Base-by-base conservation (phyloP, 2,888 invertebrate genomes). In the Drosophila neotestacea region DNA sequence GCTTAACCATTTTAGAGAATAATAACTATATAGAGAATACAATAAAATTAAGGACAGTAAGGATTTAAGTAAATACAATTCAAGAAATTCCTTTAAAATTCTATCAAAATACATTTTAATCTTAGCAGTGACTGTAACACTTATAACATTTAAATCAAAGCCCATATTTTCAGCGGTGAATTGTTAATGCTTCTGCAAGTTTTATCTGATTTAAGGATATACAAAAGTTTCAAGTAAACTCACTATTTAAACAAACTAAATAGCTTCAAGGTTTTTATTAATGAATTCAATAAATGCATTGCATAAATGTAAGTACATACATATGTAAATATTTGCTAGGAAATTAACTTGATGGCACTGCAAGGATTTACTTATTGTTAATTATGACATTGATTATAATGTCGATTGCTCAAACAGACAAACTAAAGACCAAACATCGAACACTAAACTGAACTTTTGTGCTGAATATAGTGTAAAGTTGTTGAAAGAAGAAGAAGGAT, bases 381-480 rank as follows among this genome's bases (percentile, higher is more conserved):
- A 39, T 61, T 52, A 6, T 34, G 55, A 13, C 42, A 51, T 51
- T 34, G 51, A 41, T 27, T 34, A 67, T 50, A 55, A 32, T 28
- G 56, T 46, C 60, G 72, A 56, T 66, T 56, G 6, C 39, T n/a
- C 28, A 55, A 50, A 60, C 27, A 7, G 36, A 55, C 36, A 16
- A 46, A 27, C 13, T 42, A 7, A 32, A 56, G 41, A 27, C 27
- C 44, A 5, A 27, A 44, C 34, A 28, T 5, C n/a, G 46, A 56
- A 46, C 5, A 46, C 11, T 61, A 38, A 27, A 36, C 47, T 16
- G 16, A 64, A 64, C 27, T 55, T 55, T 44, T 27, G 27, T 22
- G 48, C 32, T 34, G 44, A 44, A 10, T 27, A n/a, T 5, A 22
- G 50, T 41, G 55, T 7, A 60, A 70, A 54, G 42, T 59, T 4